Percentiles rank a stretch among this genome's conserved stretches.
phyloP scores from a whole-genome alignment of 2,797 vertebrate species.

The Paratrypauchen microcephalus region DNA sequence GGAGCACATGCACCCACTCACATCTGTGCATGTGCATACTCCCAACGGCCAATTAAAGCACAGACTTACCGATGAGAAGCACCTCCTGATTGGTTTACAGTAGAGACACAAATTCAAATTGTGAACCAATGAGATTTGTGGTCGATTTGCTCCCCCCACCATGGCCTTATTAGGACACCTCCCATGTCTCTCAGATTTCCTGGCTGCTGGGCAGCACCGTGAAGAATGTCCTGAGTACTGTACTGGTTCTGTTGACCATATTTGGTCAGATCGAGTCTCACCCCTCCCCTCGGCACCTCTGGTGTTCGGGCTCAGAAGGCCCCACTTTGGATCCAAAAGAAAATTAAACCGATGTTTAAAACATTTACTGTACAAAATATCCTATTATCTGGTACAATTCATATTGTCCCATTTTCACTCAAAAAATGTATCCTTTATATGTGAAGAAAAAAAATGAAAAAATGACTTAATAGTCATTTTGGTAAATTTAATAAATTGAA shows the following conservation, averaged over 20 bases:
- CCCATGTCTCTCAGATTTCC: slow-evolving; percentile 74
- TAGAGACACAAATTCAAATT: slow-evolving; percentile 75
- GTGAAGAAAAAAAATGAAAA: not conserved
- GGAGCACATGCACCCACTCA: slow-evolving; percentile 35
- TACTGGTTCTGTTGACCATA: slow-evolving; percentile 79
- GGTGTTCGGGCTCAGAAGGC: slow-evolving; percentile 48
- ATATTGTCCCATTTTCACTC: not conserved
- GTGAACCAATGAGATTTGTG: slow-evolving; percentile 68
- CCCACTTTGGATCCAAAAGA: slow-evolving; percentile 33
- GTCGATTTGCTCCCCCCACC: slow-evolving; percentile 59
- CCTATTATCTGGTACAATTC: not conserved
- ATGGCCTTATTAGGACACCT: slow-evolving; percentile 68
- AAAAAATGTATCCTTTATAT: not conserved
- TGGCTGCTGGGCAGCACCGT: slow-evolving; percentile 50
- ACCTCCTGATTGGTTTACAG: slow-evolving; percentile 65
- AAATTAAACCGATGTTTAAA: not conserved
- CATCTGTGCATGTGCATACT: slow-evolving; percentile 13
- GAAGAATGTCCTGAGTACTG: slow-evolving; percentile 65
- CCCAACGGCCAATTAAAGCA: slow-evolving; percentile 57
- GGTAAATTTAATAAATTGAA: not conserved
- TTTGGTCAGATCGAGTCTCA: slow-evolving; percentile 69
- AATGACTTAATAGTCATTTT: not conserved
- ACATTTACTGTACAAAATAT: not conserved
- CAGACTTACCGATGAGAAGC: slow-evolving; percentile 51
- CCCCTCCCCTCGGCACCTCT: slow-evolving; percentile 42